Percentiles rank a stretch among this genome's conserved stretches.
Evolutionary conservation across 2,888 invertebrate genomes (phyloP).

Genomic region (Philopedon plagiatum): DNA sequence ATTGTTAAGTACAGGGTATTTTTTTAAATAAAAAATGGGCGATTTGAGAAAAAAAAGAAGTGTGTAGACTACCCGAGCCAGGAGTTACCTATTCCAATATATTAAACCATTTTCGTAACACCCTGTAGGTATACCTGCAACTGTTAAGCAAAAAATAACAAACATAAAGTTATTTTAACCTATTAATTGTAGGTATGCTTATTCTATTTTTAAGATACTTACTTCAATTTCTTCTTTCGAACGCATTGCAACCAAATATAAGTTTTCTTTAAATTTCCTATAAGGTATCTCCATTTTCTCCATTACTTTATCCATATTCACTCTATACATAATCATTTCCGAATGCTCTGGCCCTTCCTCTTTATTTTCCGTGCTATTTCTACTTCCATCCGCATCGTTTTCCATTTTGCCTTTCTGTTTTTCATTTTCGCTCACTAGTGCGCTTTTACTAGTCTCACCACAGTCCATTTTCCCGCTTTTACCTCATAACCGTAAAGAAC

Average conservation of each 20-base stretch:
- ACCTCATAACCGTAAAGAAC: constrained; percentile 14
- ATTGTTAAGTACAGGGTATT: too few species aligned
- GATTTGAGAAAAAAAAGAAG: too few species aligned
- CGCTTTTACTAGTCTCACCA: constrained; percentile 9
- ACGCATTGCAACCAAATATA: constrained; percentile 31
- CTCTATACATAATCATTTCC: neutral
- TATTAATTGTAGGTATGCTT: too few species aligned
- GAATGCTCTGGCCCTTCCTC: neutral
- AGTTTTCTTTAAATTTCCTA: constrained; percentile 31
- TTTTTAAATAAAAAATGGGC: too few species aligned
- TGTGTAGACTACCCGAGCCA: too few species aligned
- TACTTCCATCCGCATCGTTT: neutral
- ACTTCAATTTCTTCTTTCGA: constrained; percentile 43
- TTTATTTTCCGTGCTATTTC: neutral
- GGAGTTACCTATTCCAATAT: too few species aligned
- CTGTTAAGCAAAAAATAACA: too few species aligned
- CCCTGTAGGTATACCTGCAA: too few species aligned
- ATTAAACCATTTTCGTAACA: too few species aligned
- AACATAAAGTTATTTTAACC: too few species aligned
- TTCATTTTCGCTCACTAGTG: neutral
- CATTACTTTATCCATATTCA: constrained; percentile 38
- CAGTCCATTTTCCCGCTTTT: constrained; percentile 27
- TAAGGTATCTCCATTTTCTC: constrained; percentile 23
- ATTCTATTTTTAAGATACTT: constrained; percentile 12
- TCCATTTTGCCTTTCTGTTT: neutral